Conservation (phyloP, 1,140 invertebrate genomes). For the Apis dorsata region DNA sequence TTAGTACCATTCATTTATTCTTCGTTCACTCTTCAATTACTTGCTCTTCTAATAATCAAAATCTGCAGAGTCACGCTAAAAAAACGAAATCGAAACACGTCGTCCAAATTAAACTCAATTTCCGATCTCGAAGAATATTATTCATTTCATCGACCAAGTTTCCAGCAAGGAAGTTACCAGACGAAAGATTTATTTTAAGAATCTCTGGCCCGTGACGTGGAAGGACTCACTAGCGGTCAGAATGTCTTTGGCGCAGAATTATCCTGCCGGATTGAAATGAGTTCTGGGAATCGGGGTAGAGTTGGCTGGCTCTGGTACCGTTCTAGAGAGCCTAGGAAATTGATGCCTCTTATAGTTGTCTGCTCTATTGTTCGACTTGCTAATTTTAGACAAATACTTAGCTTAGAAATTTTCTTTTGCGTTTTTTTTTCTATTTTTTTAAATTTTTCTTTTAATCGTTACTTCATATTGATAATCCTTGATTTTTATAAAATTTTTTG, state of each 20-base stretch:
- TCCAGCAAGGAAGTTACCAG: constrained; percentile 36
- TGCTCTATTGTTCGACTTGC: constrained; percentile 32
- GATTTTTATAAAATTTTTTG: too few species aligned
- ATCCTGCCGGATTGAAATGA: constrained; percentile 51
- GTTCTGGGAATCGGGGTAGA: constrained; percentile 45
- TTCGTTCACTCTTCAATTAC: too few species aligned
- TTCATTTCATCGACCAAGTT: constrained; percentile 30
- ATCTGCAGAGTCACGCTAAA: too few species aligned
- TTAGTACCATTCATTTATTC: too few species aligned
- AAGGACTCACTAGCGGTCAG: constrained; percentile 39
- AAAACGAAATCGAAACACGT: too few species aligned
- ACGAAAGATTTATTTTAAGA: constrained; percentile 44
- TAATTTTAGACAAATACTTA: constrained; percentile 29
- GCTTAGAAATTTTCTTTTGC: neutral
- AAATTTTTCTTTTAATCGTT: too few species aligned
- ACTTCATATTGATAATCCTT: too few species aligned
- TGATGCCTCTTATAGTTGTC: constrained; percentile 35
- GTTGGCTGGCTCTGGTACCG: constrained; percentile 32
- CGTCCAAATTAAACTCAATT: too few species aligned
- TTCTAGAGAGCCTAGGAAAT: constrained; percentile 34
- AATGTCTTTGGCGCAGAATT: constrained; percentile 48
- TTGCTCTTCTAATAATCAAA: too few species aligned
- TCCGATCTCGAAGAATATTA: neutral
- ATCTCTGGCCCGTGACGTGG: constrained; percentile 32
- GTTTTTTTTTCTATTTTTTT: too few species aligned